Evolutionary conservation across 2,797 vertebrate genomes (phyloP), one percentile per base, ranked within the genome.

Genomic region (Aplochiton taeniatus): DNA sequence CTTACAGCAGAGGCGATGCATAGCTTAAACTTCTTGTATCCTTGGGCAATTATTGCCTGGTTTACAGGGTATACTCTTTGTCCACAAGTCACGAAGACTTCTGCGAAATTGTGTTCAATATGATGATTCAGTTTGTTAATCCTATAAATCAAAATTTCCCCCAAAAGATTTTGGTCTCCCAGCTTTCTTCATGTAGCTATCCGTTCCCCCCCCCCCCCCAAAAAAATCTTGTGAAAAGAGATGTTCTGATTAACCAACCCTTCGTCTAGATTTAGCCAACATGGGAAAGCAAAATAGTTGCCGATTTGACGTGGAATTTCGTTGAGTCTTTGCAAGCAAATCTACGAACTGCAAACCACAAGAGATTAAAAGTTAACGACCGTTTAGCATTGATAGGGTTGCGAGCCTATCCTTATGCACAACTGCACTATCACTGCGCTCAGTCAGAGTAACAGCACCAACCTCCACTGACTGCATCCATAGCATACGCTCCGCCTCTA

Each of bases 401-500:
- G 61, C 56, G 51, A 54, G 56, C 42, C 49, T 12, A 11, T 52
- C 46, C 75, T 71, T 81, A 58, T 69, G 31, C 79, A 73, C 77
- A 58, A 74, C 69, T 54, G 70, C 73, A 65, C 73, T 61, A 81
- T 61, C 80, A 11, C 73, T 59, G 80, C 81, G 66, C 82, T 76
- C 52, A 68, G 68, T 57, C 43, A 12, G 65, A 82, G 69, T 75
- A 82, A 69, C 70, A 79, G 80, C 83, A 82, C 1, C 62, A 70
- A 61, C 68, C 87, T 61, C 87, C 86, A 67, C 87, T 86, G 58
- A 18, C 59, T 19, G 65, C 65, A 41, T 54, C 52, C 17, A 18
- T 43, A 62, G 17, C 17, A 18, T 43, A 56, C 8, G 69, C 69
- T 64, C 69, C 74, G 66, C 74, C 74, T 65, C 53, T 57, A 47